Evolutionary conservation across 2,113 vertebrate genomes (phyloP).

Genomic region (Gnathonemus echidnorhynchus): DNA sequence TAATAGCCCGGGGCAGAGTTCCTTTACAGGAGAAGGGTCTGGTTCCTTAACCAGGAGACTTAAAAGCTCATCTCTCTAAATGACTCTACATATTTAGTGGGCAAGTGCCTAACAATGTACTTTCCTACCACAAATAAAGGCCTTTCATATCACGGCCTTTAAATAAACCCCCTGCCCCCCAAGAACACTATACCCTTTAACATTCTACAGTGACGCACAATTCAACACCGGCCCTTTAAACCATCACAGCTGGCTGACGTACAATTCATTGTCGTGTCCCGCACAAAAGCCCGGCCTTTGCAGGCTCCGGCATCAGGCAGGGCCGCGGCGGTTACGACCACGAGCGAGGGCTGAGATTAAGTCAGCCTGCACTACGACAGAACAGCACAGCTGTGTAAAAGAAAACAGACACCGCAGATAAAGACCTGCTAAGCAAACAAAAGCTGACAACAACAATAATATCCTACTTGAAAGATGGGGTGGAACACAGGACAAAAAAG

Average conservation of each 20-base stretch:
- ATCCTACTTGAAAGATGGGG: neutral
- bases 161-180: neutral
- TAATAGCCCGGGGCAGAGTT: neutral
- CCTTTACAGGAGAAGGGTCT: neutral
- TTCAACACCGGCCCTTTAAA: neutral
- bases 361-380: neutral
- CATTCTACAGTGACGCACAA: neutral
- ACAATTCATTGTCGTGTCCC: neutral
- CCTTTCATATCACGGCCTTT: neutral
- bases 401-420: neutral
- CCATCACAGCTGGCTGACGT: neutral
- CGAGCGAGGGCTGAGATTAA: neutral
- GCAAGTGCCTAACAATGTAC: neutral
- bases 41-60: neutral
- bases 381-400: neutral
- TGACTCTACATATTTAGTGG: neutral
- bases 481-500: neutral
- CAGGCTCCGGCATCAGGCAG: neutral
- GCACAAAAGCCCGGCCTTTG: neutral
- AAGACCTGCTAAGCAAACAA: neutral
- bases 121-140: neutral
- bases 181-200: neutral
- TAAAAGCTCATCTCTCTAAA: neutral
- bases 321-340: neutral
- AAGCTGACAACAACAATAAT: neutral